Evolutionary conservation across 2,113 vertebrate species (phyloP), one percentile per base, ranked within the genome.

Genomic region (Syrmaticus mikado): DNA sequence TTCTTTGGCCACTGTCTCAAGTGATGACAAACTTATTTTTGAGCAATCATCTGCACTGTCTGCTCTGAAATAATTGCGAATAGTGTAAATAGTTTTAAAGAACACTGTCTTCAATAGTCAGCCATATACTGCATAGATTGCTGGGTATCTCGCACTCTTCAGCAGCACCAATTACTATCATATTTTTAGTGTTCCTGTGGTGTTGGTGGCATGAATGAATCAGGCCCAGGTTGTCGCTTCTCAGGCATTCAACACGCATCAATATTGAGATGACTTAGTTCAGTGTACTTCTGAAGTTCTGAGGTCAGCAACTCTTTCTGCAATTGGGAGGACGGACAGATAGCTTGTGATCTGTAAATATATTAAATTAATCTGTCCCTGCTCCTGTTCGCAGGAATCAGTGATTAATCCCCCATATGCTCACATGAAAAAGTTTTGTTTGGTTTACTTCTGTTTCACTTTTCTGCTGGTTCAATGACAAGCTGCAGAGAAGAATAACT

Each of bases 371-470:
- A 30, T 17, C 36, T 74, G 4, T 12, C 13, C 3, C 24, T 46
- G 8, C 17, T 76, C n/a, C 60, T 78, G 6, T 75, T 93, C 10
- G 14, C 32, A 84, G 46, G 71, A 84, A 34, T 46, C 46, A 20
- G 10, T 72, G 40, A 7, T 34, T 19, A 78, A 0, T 53, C 48
- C 81, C 50, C 11, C 8, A 34, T 14, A 6, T 1, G 7, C 12
- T n/a, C 11, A 28, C n/a, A 38, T 53, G 48, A 58, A 62, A 43
- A 88, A 58, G 4, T 11, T 28, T 34, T 76, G 6, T 46, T 73
- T 60, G 2, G 22, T 67, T 81, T 88, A 38, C 13, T 85, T 75
- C 28, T 48, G 40, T 73, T 40, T 55, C 50, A 52, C 50, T 52
- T 17, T 5, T 43, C 19, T 82, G 18, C 34, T 72, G 52, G 52